Evolutionary conservation across 2,113 vertebrate species (phyloP).

Genomic region (Bambusicola thoracicus): DNA sequence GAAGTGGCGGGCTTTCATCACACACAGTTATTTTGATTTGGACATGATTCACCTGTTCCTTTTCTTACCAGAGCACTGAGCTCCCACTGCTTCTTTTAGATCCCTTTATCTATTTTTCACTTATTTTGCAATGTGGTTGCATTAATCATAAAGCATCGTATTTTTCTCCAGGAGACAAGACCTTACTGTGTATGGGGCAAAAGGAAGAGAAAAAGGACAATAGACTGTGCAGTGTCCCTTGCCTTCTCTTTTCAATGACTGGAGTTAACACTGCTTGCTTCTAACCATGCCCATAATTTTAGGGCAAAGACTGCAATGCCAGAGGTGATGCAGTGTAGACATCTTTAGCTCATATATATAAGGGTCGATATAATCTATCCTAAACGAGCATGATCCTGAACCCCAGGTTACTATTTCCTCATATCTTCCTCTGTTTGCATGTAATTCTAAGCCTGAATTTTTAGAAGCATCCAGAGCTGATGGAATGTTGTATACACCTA

Average conservation of each 20-base stretch:
- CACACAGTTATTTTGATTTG: not conserved
- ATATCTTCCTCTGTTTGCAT: not conserved
- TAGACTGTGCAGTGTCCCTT: accelerated
- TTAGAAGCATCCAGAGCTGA: not conserved
- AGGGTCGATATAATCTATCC: not conserved
- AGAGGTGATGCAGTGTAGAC: not conserved
- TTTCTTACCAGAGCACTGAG: not conserved
- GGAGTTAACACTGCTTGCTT: not conserved
- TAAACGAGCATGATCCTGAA: not conserved
- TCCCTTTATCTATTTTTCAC: not conserved
- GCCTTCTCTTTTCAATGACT: not conserved
- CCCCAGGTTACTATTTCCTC: not conserved
- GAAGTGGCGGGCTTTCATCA: not conserved
- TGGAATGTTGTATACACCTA: not conserved
- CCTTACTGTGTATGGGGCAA: not conserved
- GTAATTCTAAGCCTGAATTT: not conserved
- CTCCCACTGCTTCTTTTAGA: not conserved
- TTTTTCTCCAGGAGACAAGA: not conserved
- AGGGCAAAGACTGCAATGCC: not conserved
- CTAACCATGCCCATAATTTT: not conserved
- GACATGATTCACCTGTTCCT: not conserved
- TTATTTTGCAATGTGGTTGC: not conserved
- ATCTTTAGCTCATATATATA: not conserved
- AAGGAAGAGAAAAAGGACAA: not conserved
- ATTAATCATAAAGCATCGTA: not conserved